Conservation (phyloP, 1,140 invertebrate species). For the Drosophila chauvacae region DNA sequence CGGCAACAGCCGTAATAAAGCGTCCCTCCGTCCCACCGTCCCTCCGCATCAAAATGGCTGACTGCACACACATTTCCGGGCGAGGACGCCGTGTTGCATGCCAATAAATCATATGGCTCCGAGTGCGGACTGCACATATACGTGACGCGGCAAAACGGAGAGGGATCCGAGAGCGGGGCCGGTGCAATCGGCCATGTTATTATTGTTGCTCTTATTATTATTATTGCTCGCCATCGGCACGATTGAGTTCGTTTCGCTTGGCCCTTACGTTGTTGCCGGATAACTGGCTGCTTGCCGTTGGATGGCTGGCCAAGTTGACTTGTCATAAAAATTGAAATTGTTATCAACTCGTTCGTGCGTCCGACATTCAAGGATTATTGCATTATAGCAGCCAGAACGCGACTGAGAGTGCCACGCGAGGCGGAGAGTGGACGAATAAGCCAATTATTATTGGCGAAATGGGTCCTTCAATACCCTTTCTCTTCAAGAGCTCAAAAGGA, state of each 20-base stretch:
- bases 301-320: slow-evolving; percentile 65
- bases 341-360: slow-evolving; percentile 81
- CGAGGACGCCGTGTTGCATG: slow-evolving; percentile 73
- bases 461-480: slow-evolving; percentile 10
- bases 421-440: slow-evolving; percentile 3
- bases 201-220: slow-evolving; percentile 56
- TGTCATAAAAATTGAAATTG: slow-evolving; percentile 84
- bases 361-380: slow-evolving; percentile 78
- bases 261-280: slow-evolving; percentile 40
- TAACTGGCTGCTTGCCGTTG: slow-evolving; percentile 38
- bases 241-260: slow-evolving; percentile 67
- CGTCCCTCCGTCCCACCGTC: background rate
- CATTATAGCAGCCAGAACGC: slow-evolving; percentile 62
- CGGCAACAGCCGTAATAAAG: slow-evolving; percentile 37
- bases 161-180: slow-evolving; percentile 46
- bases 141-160: slow-evolving; percentile 12
- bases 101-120: slow-evolving; percentile 78
- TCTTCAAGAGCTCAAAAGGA: background rate
- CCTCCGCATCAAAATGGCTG: slow-evolving; percentile 60
- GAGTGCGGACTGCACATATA: slow-evolving; percentile 40
- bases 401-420: slow-evolving; percentile 14
- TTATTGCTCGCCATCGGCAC: slow-evolving; percentile 52
- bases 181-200: slow-evolving; percentile 79
- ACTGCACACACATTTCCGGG: slow-evolving; percentile 54
- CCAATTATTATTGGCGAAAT: slow-evolving; percentile 6